Evolutionary conservation across 2,888 invertebrate species (phyloP).

Genomic region (Scaptomyza flava): DNA sequence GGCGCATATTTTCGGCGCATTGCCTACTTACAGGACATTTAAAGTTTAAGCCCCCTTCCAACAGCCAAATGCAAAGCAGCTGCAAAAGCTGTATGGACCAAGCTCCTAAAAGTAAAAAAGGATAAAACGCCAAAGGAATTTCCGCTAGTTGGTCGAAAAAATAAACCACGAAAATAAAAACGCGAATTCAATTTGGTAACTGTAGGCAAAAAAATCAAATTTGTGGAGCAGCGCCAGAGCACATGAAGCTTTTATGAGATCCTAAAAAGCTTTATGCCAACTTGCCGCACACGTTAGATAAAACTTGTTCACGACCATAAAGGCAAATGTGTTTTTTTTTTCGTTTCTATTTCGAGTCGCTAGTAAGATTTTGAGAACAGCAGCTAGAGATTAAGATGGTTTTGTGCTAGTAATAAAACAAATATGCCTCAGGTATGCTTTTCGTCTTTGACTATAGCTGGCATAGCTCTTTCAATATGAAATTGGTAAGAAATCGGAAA

Average conservation of each 20-base stretch:
- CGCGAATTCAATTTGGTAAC: conserved; percentile 46
- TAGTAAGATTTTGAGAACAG: background rate
- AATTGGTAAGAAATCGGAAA: background rate
- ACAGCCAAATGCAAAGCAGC: conserved; percentile 28
- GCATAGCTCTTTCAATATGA: conserved; percentile 7
- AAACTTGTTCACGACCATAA: conserved; percentile 26
- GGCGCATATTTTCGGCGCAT: conserved; percentile 68
- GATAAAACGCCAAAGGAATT: conserved; percentile 34
- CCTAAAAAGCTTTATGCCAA: conserved; percentile 14
- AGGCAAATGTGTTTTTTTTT: conserved; percentile 24
- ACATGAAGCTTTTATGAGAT: conserved; percentile 20
- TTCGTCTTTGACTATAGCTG: background rate
- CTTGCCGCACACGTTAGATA: conserved; percentile 23
- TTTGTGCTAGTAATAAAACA: background rate
- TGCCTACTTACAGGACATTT: conserved; percentile 68
- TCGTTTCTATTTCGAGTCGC: background rate
- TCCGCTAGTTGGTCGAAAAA: conserved; percentile 19
- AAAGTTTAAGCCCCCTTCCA: conserved; percentile 51
- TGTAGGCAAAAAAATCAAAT: conserved; percentile 20
- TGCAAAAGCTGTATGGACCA: conserved; percentile 41
- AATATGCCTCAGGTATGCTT: background rate
- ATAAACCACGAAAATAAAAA: conserved; percentile 2
- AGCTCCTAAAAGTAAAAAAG: conserved; percentile 21
- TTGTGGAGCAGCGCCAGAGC: conserved; percentile 6
- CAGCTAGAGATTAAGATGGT: conserved; percentile 6